Conservation (phyloP, 2,797 vertebrate genomes). For the Setipinna tenuifilis region DNA sequence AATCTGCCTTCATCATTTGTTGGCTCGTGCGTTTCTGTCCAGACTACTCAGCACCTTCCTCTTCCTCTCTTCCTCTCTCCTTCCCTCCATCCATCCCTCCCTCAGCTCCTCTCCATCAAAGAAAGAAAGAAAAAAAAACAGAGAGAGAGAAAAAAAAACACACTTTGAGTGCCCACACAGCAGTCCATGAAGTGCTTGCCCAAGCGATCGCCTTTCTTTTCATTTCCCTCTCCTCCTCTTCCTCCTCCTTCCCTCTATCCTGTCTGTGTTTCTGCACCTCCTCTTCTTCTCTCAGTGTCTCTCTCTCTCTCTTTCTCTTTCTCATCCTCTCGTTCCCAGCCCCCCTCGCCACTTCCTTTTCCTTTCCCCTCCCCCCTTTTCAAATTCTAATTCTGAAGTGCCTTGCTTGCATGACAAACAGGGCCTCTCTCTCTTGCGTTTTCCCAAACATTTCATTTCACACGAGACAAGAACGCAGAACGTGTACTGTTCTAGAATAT, state of each 20-base stretch:
- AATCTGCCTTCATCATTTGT: not conserved
- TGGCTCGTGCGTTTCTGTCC: not conserved
- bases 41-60: slow-evolving; percentile 10
- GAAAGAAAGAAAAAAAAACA: too few relatives aligned
- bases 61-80: not conserved
- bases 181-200: slow-evolving; percentile 10
- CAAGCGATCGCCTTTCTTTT: not conserved
- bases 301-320: not conserved
- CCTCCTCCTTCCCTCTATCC: not conserved
- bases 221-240: not conserved
- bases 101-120: too few relatives aligned
- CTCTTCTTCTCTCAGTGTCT: not conserved
- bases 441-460: too few relatives aligned
- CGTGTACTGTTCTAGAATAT: too few relatives aligned
- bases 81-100: not conserved
- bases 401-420: slow-evolving; percentile 4
- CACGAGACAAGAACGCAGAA: too few relatives aligned
- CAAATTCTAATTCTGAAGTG: slow-evolving; percentile 2
- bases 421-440: too few relatives aligned
- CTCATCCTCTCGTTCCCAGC: not conserved
- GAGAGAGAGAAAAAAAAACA: too few relatives aligned
- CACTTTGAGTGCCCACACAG: not conserved
- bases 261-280: not conserved
- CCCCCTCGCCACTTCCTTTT: not conserved
- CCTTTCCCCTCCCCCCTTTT: not conserved